Evolutionary conservation across 2,888 invertebrate genomes (phyloP), one percentile per base, ranked within the genome.

Genomic region (Drepanosiphum platanoidis): DNA sequence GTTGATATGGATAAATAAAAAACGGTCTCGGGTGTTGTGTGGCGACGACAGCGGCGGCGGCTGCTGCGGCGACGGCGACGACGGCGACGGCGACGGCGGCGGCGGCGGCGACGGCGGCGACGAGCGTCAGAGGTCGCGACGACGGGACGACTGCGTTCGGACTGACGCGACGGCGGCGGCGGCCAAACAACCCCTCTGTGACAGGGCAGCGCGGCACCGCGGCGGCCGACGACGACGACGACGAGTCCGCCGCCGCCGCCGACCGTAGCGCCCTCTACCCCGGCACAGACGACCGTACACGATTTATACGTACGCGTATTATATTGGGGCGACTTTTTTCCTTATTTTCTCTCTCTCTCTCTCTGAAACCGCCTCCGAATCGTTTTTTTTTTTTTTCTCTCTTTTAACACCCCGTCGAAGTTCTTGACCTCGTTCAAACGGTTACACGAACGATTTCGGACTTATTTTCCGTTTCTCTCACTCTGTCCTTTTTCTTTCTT

Each of bases 131-230:
- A 77, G n/a, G 68, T 84, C 84, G 58, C 84, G 70, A 84, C 84
- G 77, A 77, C 84, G 68, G 84, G 84, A 84, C 84, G 84, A 84
- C 84, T 84, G 84, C 84, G 77, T 68, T 84, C 84, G 77, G 84
- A 84, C 84, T 84, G 68, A 84, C 74, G 52, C 77, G 52, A 77
- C 68, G 66, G 42, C 68, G 75, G 74, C n/a, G 64, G 27, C 66
- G 58, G 52, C 83, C 83, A 39, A 84, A 84, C 84, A 77, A 84
- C 84, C 84, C 84, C 58, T 83, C 84, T 30, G 15, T 15, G 66
- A 36, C 52, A 30, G 84, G 84, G 77, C 75, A 77, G 84, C 84
- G 84, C 84, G 72, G 82, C 82, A 82, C 82, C 72, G 72, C 72
- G 72, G 82, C 82, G 9, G 42, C 61, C 7, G 36, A 32, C 80